These are phyloP conservation scores for Brachypodius melanocephalos DNA, from an alignment of 2,113 vertebrate genomes.

Conservation along the genomic window DNA sequence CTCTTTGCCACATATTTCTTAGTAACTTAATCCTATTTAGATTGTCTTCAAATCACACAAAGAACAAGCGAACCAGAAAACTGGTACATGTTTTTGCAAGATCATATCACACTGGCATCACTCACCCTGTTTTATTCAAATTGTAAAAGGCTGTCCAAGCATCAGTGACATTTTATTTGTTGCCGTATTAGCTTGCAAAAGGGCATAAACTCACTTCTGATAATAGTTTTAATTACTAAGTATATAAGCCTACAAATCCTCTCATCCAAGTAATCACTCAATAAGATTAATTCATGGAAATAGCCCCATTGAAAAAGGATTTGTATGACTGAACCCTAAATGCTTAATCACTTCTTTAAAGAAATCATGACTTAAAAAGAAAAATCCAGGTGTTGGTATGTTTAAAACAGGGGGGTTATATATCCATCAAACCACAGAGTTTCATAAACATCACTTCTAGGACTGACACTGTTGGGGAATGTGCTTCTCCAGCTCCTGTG, in stretches of 20 bases:
- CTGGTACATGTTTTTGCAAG: conserved; percentile 42
- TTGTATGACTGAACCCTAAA: conserved; percentile 12
- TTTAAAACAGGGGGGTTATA: neutral
- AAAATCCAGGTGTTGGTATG: neutral
- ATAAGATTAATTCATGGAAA: conserved; percentile 30
- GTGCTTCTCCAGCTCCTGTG: neutral
- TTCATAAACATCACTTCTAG: neutral
- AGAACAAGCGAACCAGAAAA: conserved; percentile 24
- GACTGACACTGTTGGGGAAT: neutral
- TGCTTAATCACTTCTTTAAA: conserved; percentile 22
- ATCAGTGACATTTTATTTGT: neutral
- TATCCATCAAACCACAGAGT: neutral
- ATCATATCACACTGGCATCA: neutral
- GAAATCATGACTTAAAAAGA: neutral
- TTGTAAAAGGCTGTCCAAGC: neutral
- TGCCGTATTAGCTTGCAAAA: neutral
- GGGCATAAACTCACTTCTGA: conserved; percentile 2
- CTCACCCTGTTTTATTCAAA: neutral
- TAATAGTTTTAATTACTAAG: conserved; percentile 56
- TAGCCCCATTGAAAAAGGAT: conserved; percentile 8
- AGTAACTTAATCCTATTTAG: conserved; percentile 67
- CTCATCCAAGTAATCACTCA: conserved; percentile 32
- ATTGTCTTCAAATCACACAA: conserved; percentile 48
- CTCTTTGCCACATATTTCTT: conserved; percentile 38
- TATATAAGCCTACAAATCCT: conserved; percentile 23